phyloP scores from a whole-genome alignment of 2,888 invertebrate genomes.

The Nephrotoma appendiculata region DNA sequence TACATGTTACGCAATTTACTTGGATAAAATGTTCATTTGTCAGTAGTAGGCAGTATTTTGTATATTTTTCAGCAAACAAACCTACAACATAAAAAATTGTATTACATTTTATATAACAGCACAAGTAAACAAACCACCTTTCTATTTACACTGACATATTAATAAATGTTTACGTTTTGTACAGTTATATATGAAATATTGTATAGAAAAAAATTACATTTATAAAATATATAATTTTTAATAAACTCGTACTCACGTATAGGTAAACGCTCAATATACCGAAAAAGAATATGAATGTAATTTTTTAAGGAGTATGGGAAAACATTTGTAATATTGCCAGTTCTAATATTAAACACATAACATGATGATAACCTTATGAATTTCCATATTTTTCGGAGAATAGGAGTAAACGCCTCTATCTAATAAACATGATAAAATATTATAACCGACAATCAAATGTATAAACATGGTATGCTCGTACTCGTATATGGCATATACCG shows the following conservation, averaged over 20 bases:
- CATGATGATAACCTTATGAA: background rate
- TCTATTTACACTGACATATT: background rate
- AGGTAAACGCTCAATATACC: background rate
- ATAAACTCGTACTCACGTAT: background rate
- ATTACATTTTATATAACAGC: too few species aligned
- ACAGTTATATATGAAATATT: background rate
- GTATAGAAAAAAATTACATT: background rate
- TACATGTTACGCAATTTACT: too few species aligned
- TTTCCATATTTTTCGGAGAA: background rate
- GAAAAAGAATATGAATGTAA: too few species aligned
- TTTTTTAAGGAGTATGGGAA: background rate
- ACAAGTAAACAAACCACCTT: background rate
- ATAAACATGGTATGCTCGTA: background rate
- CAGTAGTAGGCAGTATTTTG: too few species aligned
- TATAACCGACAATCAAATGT: background rate
- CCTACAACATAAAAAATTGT: too few species aligned
- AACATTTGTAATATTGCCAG: background rate
- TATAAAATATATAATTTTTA: background rate
- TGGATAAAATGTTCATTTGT: too few species aligned
- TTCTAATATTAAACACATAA: background rate
- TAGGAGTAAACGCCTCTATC: background rate
- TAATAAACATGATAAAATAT: background rate
- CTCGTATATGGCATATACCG: background rate
- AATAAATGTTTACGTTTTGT: background rate
- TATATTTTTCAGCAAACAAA: too few species aligned